These are phyloP conservation scores for Idaea biselata DNA, from an alignment of 2,888 invertebrate genomes.

Conservation along the genomic window DNA sequence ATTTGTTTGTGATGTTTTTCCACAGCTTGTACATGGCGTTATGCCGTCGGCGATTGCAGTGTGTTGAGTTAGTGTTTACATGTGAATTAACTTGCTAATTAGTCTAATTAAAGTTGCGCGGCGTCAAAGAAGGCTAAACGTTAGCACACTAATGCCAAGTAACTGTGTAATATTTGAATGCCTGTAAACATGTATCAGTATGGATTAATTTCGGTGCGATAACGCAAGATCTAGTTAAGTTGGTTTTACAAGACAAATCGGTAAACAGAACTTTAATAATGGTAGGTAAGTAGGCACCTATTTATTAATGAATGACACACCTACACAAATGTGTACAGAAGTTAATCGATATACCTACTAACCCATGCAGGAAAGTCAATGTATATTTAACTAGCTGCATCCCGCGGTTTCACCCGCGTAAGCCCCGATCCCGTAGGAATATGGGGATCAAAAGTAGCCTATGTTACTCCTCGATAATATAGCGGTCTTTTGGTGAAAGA, in stretches of 20 bases:
- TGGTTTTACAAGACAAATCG: constrained; percentile 5
- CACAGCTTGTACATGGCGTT: constrained; percentile 62
- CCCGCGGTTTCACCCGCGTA: too few species aligned
- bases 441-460: too few species aligned
- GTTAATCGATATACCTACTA: too few species aligned
- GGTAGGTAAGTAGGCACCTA: too few species aligned
- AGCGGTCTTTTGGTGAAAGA: too few species aligned
- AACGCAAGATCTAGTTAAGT: constrained; percentile 21
- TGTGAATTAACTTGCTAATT: constrained; percentile 57
- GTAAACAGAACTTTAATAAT: too few species aligned
- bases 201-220: constrained; percentile 32
- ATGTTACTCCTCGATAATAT: too few species aligned
- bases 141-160: constrained; percentile 57
- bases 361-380: too few species aligned
- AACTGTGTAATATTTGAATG: constrained; percentile 31
- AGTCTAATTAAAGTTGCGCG: constrained; percentile 51
- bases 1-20: constrained; percentile 60
- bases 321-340: too few species aligned
- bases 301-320: too few species aligned
- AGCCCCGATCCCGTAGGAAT: too few species aligned
- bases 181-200: constrained; percentile 40
- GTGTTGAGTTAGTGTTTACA: constrained; percentile 43
- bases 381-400: too few species aligned
- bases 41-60: constrained; percentile 32
- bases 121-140: constrained; percentile 49